These are phyloP conservation scores for Thermophis baileyi DNA, from an alignment of 2,113 vertebrate genomes.

Conservation along the genomic window DNA sequence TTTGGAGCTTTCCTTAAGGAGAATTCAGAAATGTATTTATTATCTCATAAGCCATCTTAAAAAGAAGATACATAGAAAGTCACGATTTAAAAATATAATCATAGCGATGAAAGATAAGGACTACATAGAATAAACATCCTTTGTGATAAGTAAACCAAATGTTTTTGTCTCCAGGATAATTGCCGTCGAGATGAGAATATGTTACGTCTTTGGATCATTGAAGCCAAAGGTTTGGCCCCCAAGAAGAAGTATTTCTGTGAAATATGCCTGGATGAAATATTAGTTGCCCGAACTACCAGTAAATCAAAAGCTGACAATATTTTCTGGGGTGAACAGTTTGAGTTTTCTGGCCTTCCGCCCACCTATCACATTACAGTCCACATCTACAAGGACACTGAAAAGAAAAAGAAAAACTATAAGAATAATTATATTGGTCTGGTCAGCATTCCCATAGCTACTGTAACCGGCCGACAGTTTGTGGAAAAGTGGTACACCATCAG, in stretches of 20 bases:
- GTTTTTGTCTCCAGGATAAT: constrained; percentile 81
- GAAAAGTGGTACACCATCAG: constrained; percentile 98
- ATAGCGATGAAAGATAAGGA: neutral
- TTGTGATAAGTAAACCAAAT: neutral
- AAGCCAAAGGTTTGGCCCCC: constrained; percentile 92
- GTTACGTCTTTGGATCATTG: constrained; percentile 94
- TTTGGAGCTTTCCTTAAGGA: neutral
- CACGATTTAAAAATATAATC: neutral
- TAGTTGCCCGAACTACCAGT: constrained; percentile 95
- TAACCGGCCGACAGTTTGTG: constrained; percentile 90
- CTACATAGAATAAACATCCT: neutral
- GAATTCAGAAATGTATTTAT: neutral
- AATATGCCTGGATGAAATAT: constrained; percentile 93
- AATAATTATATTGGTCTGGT: constrained; percentile 95
- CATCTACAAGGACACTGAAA: constrained; percentile 92
- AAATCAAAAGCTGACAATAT: constrained; percentile 90
- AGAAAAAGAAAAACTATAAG: constrained; percentile 97
- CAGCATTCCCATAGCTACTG: constrained; percentile 84
- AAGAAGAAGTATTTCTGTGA: constrained; percentile 98
- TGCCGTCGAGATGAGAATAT: constrained; percentile 86
- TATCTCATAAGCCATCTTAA: neutral
- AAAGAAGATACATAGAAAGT: neutral
- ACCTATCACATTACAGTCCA: constrained; percentile 89
- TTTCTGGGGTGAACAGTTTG: constrained; percentile 98
- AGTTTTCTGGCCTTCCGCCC: constrained; percentile 83